Evolutionary conservation across 92 coral and sea anemone species (phyloP).

Genomic region (Palythoa heliodiscus): DNA sequence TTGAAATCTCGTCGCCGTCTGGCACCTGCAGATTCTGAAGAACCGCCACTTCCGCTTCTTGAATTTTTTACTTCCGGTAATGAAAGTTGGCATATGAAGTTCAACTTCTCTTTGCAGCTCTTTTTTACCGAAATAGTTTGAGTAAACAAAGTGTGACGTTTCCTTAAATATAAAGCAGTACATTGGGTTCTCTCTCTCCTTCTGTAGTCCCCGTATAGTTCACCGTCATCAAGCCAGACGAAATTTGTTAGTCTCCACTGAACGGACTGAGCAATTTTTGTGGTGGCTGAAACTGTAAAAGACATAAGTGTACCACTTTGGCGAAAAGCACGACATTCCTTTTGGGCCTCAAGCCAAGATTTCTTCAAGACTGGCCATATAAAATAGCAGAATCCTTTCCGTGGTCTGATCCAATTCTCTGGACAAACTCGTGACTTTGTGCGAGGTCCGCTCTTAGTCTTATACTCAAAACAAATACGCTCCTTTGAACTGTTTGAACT

Average conservation of each 20-base stretch:
- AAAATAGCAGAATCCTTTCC: conserved; percentile 30
- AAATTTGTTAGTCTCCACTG: neutral
- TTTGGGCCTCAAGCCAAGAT: conserved; percentile 25
- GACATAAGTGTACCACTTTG: conserved; percentile 1
- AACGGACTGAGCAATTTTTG: neutral
- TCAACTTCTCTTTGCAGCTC: conserved; percentile 21
- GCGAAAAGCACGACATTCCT: conserved; percentile 17
- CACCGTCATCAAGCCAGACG: conserved; percentile 16
- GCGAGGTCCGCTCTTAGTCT: neutral
- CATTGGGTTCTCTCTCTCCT: neutral
- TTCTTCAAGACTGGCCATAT: conserved; percentile 6
- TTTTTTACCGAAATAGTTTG: neutral
- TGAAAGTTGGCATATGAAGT: conserved; percentile 22
- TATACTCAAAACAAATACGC: conserved; percentile 3
- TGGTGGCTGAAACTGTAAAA: conserved; percentile 5
- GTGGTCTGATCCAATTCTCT: conserved; percentile 31
- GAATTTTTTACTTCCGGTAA: conserved; percentile 17
- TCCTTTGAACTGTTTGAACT: neutral
- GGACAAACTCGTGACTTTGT: neutral
- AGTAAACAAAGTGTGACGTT: neutral
- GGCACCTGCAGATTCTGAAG: neutral
- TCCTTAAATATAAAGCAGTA: neutral
- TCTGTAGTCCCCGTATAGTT: neutral
- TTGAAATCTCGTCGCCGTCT: neutral
- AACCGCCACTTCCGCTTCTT: neutral